These are phyloP conservation scores for Carlito syrichta DNA, from an alignment of 2,113 vertebrate genomes.

Conservation along the genomic window DNA sequence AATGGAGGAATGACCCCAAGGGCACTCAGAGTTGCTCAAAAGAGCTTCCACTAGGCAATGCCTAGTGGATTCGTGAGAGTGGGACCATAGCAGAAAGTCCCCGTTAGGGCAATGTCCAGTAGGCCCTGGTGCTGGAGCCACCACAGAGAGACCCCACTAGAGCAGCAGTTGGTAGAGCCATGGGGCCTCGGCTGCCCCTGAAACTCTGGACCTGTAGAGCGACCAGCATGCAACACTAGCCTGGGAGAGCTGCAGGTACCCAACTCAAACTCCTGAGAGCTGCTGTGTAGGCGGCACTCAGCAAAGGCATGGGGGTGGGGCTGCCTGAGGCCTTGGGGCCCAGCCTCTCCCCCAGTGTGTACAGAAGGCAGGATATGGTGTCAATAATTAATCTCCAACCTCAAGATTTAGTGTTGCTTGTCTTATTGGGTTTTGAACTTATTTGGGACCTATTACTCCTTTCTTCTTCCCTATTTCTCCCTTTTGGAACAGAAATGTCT, in stretches of 20 bases:
- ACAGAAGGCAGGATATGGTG: background rate
- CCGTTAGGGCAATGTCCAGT: no score
- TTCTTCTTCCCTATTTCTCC: background rate
- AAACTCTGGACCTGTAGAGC: background rate
- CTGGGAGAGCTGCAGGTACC: background rate
- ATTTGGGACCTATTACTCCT: background rate
- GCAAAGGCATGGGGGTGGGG: background rate
- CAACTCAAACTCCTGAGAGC: background rate
- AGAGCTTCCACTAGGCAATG: background rate
- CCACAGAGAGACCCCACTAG: background rate
- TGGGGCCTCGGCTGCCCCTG: background rate
- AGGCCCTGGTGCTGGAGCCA: background rate
- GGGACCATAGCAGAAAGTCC: background rate
- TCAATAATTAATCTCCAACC: background rate
- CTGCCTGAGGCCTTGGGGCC: background rate
- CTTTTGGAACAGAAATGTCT: background rate
- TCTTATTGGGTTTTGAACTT: background rate
- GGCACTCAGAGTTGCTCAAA: background rate
- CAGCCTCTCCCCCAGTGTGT: background rate
- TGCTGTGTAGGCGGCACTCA: background rate
- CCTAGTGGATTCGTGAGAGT: background rate
- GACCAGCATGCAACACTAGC: background rate
- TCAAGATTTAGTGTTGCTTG: background rate
- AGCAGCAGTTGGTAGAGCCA: no score
- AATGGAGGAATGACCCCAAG: no score